A percentile compares a stretch with the other conserved stretches of the same genome.
phyloP scores from a whole-genome alignment of 2,113 vertebrate genomes.

The Ceratotherium simum region DNA sequence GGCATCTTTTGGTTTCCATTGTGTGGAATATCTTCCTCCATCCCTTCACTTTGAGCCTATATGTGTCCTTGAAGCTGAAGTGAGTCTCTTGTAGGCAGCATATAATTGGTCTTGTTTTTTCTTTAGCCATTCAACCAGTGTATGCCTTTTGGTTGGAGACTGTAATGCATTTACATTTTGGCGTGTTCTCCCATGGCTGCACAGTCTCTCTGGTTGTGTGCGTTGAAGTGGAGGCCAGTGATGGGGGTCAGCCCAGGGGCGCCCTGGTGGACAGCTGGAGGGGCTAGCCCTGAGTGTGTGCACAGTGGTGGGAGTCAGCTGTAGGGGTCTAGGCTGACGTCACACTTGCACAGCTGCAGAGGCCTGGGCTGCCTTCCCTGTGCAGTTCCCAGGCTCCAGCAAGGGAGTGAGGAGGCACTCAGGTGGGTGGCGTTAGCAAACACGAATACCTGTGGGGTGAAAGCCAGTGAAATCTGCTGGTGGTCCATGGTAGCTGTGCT shows the following conservation, averaged over 20 bases:
- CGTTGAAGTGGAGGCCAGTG: not conserved
- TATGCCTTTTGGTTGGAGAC: not conserved
- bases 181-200: not conserved
- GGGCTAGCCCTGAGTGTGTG: not conserved
- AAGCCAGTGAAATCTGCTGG: not conserved
- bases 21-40: not conserved
- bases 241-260: not conserved
- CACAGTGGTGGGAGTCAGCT: not conserved
- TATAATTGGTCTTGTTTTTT: not conserved
- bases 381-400: not conserved
- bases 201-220: not conserved
- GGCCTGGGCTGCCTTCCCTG: not conserved
- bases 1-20: not conserved
- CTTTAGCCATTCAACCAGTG: not conserved
- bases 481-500: not conserved
- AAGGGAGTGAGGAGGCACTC: not conserved
- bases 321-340: not conserved
- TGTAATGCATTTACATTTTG: not conserved
- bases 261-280: not conserved
- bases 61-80: not conserved
- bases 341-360: not conserved
- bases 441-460: not conserved
- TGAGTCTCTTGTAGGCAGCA: not conserved
- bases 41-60: not conserved
- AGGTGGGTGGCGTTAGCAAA: not conserved